phyloP scores from a whole-genome alignment of 2,888 invertebrate species.

The Malachius bipustulatus region DNA sequence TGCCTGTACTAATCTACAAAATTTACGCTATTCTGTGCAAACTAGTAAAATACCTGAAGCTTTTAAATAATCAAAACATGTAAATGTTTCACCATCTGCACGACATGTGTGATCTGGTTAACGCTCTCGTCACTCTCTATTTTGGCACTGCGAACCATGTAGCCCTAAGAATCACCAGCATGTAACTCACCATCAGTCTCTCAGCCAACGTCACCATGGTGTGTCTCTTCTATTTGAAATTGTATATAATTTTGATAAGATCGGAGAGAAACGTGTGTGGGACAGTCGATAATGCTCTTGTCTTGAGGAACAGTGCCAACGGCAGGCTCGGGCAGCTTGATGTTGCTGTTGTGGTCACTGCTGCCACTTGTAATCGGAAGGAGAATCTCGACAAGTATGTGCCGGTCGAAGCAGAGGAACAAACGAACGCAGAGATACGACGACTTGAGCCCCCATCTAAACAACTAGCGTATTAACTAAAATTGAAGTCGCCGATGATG shows the following conservation, averaged over 20 bases:
- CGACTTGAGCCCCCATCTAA: no score
- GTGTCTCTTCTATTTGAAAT: conserved; percentile 88
- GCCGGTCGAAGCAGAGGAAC: conserved; percentile 28
- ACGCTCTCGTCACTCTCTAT: conserved; percentile 95
- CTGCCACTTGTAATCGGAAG: conserved; percentile 55
- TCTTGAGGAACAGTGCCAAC: conserved; percentile 52
- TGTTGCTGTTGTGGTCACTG: conserved; percentile 55
- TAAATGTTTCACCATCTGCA: conserved; percentile 99
- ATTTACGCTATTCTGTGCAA: conserved; percentile 89
- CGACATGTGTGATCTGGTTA: conserved; percentile 95
- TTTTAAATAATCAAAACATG: conserved; percentile 96
- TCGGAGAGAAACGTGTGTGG: conserved; percentile 83
- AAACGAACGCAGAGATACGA: no score
- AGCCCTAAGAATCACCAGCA: conserved; percentile 82
- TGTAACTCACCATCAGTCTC: conserved; percentile 90
- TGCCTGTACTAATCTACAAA: conserved; percentile 84
- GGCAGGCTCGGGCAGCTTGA: conserved; percentile 51
- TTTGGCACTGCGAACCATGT: conserved; percentile 92
- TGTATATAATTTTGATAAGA: conserved; percentile 79
- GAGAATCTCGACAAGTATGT: conserved; percentile 51
- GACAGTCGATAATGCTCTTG: conserved; percentile 83
- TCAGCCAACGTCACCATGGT: conserved; percentile 88
- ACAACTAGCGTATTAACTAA: no score
- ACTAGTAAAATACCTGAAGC: conserved; percentile 97
- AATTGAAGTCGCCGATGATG: no score